phyloP scores from a whole-genome alignment of 2,888 invertebrate genomes.

The Drosophila leonis region DNA sequence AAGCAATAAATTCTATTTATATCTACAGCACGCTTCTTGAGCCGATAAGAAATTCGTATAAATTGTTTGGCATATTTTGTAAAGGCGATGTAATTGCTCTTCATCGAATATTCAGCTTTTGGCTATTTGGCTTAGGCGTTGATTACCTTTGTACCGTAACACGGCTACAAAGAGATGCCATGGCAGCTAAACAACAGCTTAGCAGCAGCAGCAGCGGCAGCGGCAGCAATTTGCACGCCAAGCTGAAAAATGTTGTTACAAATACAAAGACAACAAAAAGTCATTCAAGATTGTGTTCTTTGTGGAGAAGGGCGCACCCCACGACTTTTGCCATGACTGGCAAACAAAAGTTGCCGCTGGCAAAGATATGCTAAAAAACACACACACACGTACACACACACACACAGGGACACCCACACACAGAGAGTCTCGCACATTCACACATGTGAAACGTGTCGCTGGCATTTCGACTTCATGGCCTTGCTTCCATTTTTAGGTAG shows the following conservation, averaged over 20 bases:
- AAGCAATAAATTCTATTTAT: conserved; percentile 2
- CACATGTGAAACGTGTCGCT: conserved; percentile 44
- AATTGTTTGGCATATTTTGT: conserved; percentile 20
- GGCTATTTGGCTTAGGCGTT: conserved; percentile 51
- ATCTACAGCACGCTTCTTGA: background rate
- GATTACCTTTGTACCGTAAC: conserved; percentile 39
- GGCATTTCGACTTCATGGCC: conserved; percentile 64
- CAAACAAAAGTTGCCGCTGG: conserved; percentile 71
- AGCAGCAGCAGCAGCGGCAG: conserved; percentile 27
- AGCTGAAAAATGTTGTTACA: conserved; percentile 54
- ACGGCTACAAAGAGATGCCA: conserved; percentile 36
- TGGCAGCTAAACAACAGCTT: conserved; percentile 30
- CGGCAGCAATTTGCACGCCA: conserved; percentile 54
- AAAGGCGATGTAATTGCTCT: conserved; percentile 39
- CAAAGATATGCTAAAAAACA: conserved; percentile 47
- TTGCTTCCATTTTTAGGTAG: conserved; percentile 68
- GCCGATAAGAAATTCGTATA: conserved; percentile 11
- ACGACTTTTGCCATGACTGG: conserved; percentile 67
- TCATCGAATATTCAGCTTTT: conserved; percentile 45
- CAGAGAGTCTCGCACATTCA: conserved; percentile 9
- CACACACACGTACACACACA: conserved; percentile 10
- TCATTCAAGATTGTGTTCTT: conserved; percentile 50
- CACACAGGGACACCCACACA: conserved; percentile 16
- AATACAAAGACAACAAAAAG: conserved; percentile 51
- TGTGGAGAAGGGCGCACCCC: conserved; percentile 2